Evolutionary conservation across 2,888 invertebrate genomes (phyloP).

Genomic region (Drosophila putrida): DNA sequence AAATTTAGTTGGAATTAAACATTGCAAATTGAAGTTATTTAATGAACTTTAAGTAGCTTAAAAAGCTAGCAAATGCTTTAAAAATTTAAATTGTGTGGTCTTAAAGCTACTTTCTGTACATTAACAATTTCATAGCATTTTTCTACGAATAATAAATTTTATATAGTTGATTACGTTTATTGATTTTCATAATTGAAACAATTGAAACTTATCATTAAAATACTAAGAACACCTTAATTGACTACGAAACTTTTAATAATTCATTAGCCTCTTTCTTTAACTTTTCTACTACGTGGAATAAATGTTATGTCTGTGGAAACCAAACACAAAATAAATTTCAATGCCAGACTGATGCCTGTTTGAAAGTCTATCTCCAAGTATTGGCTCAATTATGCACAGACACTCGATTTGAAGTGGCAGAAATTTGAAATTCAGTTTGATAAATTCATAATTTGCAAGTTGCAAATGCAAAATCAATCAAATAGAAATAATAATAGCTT

Average conservation of each 20-base stretch:
- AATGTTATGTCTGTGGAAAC: neutral
- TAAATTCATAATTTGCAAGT: constrained; percentile 1
- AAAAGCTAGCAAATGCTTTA: neutral
- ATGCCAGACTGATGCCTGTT: neutral
- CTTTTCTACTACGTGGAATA: neutral
- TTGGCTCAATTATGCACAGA: constrained; percentile 27
- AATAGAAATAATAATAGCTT: neutral
- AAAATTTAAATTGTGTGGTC: no score
- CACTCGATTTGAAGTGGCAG: constrained; percentile 3
- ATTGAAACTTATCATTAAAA: neutral
- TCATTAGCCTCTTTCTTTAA: no score
- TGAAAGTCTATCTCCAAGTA: no score
- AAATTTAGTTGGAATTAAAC: neutral
- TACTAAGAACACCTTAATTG: neutral
- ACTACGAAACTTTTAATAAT: neutral
- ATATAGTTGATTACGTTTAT: no score
- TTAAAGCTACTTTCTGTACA: neutral
- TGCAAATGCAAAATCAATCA: constrained; percentile 18
- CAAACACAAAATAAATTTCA: constrained; percentile 6
- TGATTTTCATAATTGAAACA: no score
- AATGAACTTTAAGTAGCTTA: neutral
- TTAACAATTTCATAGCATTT: no score
- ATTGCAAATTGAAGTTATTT: neutral
- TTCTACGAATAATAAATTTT: no score
- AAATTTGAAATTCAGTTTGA: constrained; percentile 22